Conservation (phyloP, 2,888 invertebrate species). For the Timema podura region DNA sequence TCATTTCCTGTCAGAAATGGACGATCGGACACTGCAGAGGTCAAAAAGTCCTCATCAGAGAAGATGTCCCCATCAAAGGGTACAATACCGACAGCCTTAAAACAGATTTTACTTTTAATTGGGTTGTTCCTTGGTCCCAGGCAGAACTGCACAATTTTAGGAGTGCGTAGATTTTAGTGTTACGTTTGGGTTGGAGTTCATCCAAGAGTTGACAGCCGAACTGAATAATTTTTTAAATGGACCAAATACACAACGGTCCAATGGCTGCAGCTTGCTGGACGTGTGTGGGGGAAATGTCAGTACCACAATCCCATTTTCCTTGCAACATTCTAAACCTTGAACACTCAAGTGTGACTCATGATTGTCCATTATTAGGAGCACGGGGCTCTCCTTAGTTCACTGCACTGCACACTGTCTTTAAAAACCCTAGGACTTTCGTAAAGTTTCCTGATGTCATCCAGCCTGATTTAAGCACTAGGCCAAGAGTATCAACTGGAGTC, state of each 20-base stretch:
- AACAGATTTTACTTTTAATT: slow-evolving; percentile 13
- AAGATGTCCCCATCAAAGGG: background rate
- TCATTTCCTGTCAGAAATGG: background rate
- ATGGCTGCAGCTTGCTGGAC: slow-evolving; percentile 14
- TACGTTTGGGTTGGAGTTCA: slow-evolving; percentile 8
- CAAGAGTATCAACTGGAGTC: slow-evolving; percentile 7
- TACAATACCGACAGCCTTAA: background rate
- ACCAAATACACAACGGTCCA: slow-evolving; percentile 12
- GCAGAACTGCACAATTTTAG: background rate
- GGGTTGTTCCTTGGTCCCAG: slow-evolving; percentile 6
- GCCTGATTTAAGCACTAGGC: slow-evolving; percentile 10
- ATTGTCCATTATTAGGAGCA: slow-evolving; percentile 2
- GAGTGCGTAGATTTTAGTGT: background rate
- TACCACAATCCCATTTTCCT: background rate
- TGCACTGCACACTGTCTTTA: slow-evolving; percentile 3
- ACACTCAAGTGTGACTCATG: slow-evolving; percentile 11
- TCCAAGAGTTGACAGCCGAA: slow-evolving; percentile 8
- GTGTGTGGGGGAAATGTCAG: slow-evolving; percentile 10
- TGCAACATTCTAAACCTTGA: slow-evolving; percentile 9
- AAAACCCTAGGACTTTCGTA: background rate
- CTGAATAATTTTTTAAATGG: background rate
- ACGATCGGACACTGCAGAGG: slow-evolving; percentile 7
- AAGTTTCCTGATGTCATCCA: slow-evolving; percentile 7
- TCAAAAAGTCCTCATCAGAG: slow-evolving; percentile 7
- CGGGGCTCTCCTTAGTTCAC: slow-evolving; percentile 3